Conservation (phyloP, 2,888 invertebrate genomes). For the Melinaea marsaeus region DNA sequence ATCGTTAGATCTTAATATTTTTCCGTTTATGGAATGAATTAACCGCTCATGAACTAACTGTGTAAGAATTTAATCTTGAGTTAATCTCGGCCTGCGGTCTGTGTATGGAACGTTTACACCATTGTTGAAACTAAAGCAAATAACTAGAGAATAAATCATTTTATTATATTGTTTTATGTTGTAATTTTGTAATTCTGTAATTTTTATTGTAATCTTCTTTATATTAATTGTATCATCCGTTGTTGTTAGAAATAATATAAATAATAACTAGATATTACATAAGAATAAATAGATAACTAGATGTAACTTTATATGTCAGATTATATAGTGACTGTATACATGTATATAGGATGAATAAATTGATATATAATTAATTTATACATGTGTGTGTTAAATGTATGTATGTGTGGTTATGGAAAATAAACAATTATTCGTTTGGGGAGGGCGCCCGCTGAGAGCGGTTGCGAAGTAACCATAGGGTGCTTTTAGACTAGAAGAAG, state of each 20-base stretch:
- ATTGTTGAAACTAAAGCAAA: constrained; percentile 24
- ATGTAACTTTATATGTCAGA: too few species aligned
- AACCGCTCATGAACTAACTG: constrained; percentile 26
- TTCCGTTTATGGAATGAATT: constrained; percentile 28
- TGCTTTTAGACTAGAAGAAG: constrained; percentile 33
- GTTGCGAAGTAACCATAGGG: constrained; percentile 58
- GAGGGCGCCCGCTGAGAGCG: constrained; percentile 47
- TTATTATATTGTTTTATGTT: constrained; percentile 10
- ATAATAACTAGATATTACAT: too few species aligned
- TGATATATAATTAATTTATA: constrained; percentile 15
- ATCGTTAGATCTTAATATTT: constrained; percentile 8
- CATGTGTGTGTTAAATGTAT: constrained; percentile 18
- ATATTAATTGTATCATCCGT: too few species aligned
- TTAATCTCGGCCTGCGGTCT: constrained; percentile 28
- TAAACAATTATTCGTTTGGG: constrained; percentile 72
- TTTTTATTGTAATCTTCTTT: too few species aligned
- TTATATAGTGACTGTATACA: too few species aligned
- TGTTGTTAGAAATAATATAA: too few species aligned
- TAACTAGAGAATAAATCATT: constrained; percentile 24
- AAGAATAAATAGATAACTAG: too few species aligned
- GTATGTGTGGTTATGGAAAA: constrained; percentile 62
- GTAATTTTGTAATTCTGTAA: too few species aligned
- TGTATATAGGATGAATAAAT: not conserved
- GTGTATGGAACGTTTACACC: constrained; percentile 28
- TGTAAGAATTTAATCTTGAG: constrained; percentile 31